Conservation (phyloP, 92 coral and sea anemone species). For the Meandrina meandrites region DNA sequence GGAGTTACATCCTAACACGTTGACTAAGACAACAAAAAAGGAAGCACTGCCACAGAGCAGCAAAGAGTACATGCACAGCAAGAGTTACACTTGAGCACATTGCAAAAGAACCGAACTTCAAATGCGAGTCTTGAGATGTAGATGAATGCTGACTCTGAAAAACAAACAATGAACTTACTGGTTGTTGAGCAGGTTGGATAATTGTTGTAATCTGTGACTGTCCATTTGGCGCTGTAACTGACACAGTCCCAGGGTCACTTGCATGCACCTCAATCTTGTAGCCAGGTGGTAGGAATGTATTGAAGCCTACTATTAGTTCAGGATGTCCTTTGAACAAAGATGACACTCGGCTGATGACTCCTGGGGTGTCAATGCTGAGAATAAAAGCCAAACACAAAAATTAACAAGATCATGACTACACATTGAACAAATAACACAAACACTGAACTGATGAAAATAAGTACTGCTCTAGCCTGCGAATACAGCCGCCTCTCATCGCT, state of each 20-base stretch:
- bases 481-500: too few relatives aligned
- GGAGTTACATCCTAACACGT: not conserved
- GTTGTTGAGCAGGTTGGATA: slow-evolving; percentile 42
- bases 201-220: slow-evolving; percentile 70
- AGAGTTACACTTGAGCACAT: not conserved
- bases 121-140: not conserved
- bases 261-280: slow-evolving; percentile 99
- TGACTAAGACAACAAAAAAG: not conserved
- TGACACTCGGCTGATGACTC: slow-evolving; percentile 96
- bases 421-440: too few relatives aligned
- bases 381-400: slow-evolving; percentile 3
- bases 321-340: slow-evolving; percentile 96
- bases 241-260: slow-evolving; percentile 87
- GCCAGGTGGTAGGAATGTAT: slow-evolving; percentile 97
- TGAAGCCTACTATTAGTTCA: slow-evolving; percentile 96
- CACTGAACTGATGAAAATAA: too few relatives aligned
- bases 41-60: not conserved
- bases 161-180: slow-evolving; percentile 46
- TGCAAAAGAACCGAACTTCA: not conserved
- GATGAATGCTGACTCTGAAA: not conserved
- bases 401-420: too few relatives aligned
- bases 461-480: too few relatives aligned
- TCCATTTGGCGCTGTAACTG: slow-evolving; percentile 94
- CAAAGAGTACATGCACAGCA: too few relatives aligned
- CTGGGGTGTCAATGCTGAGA: slow-evolving; percentile 95